A percentile compares a stretch with the other conserved stretches of the same genome.
Conservation (phyloP, 2,797 vertebrate genomes). For the Fratercula arctica region DNA sequence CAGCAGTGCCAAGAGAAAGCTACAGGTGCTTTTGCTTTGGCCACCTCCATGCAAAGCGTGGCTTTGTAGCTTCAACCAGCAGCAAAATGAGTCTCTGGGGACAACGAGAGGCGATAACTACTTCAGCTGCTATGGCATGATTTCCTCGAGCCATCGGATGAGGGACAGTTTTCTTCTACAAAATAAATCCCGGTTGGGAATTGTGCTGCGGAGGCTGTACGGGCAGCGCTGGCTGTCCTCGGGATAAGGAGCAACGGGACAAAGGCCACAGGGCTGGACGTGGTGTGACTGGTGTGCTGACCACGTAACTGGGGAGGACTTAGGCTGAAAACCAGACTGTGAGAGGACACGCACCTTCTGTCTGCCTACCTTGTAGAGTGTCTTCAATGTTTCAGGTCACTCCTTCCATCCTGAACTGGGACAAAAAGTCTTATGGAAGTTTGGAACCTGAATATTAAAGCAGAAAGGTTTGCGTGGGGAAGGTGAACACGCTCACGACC, state of each 20-base stretch:
- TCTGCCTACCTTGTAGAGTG: neutral
- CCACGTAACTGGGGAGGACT: neutral
- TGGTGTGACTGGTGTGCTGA: rapidly evolving
- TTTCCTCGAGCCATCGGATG: rapidly evolving
- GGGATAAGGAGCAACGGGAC: rapidly evolving
- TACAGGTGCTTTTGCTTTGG: neutral
- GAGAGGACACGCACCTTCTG: neutral
- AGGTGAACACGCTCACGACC: neutral
- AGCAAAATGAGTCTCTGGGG: neutral
- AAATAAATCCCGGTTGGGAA: neutral
- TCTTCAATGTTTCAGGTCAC: neutral
- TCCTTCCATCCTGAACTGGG: neutral
- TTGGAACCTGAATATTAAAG: neutral
- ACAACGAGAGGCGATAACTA: neutral
- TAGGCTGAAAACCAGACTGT: neutral
- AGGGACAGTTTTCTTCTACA: neutral
- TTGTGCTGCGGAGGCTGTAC: neutral
- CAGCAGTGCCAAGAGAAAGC: neutral
- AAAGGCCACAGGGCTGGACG: neutral
- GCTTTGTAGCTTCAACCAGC: neutral
- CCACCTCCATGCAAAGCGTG: neutral
- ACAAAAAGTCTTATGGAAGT: neutral
- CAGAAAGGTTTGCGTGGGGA: neutral
- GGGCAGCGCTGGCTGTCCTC: rapidly evolving
- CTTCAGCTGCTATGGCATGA: neutral